Evolutionary conservation across 2,888 invertebrate genomes (phyloP).

Genomic region (Uropetala carovei): DNA sequence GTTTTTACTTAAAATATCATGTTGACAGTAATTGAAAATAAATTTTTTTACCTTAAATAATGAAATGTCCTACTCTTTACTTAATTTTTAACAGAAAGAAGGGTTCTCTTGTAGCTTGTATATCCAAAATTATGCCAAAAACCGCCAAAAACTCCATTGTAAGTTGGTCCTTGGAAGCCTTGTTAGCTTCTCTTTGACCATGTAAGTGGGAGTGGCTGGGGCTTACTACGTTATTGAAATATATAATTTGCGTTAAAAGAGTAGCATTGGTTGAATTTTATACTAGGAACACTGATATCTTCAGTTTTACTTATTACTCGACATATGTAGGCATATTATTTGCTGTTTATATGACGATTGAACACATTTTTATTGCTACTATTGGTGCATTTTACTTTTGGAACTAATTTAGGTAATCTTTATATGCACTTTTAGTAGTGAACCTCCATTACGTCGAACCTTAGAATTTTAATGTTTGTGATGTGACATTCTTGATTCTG

Average conservation of each 20-base stretch:
- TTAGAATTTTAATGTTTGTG: neutral
- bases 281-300: no score
- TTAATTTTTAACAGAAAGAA: neutral
- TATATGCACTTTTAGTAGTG: neutral
- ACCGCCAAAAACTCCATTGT: constrained; percentile 53
- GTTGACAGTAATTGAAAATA: neutral
- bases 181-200: constrained; percentile 40
- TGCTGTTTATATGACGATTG: neutral
- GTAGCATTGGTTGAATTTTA: no score
- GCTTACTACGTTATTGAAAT: neutral
- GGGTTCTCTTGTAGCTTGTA: constrained; percentile 19
- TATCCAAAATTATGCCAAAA: neutral
- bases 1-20: neutral
- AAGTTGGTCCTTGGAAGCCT: constrained; percentile 41
- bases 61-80: neutral
- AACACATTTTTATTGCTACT: neutral
- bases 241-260: no score
- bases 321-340: neutral
- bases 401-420: neutral
- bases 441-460: no score
- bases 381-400: neutral
- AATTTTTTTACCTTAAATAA: neutral
- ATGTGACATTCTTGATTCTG: constrained; percentile 46
- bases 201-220: constrained; percentile 46
- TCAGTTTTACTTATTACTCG: no score